Conservation (phyloP, 2,888 invertebrate species). For the Sinodicranocentrus sp. region DNA sequence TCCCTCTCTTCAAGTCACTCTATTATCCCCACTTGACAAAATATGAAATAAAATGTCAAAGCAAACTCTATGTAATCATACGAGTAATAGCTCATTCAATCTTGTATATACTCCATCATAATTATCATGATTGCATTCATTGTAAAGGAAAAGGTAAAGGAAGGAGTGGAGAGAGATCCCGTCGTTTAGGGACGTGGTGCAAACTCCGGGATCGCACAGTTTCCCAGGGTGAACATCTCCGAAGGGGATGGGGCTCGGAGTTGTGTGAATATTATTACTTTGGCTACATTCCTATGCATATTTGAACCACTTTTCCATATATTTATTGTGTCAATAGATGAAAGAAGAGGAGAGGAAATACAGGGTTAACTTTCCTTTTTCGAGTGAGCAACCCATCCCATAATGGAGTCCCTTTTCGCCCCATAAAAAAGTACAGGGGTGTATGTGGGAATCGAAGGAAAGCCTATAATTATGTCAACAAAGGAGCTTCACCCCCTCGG, state of each 20-base stretch:
- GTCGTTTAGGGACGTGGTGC: conserved; percentile 32
- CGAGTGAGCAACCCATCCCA: not conserved
- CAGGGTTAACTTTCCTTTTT: conserved; percentile 47
- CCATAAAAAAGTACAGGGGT: not conserved
- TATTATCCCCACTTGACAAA: conserved; percentile 51
- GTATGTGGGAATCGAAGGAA: not conserved
- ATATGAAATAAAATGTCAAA: conserved; percentile 58
- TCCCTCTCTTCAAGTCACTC: too few species aligned
- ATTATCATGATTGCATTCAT: conserved; percentile 53
- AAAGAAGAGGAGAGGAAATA: conserved; percentile 42
- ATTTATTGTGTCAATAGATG: conserved; percentile 42
- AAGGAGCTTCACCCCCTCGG: conserved; percentile 17
- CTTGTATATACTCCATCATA: conserved; percentile 38
- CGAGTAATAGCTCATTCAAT: conserved; percentile 29
- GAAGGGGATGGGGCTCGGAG: conserved; percentile 29
- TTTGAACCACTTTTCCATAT: conserved; percentile 5
- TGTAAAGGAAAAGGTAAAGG: conserved; percentile 14
- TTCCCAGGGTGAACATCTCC: conserved; percentile 56
- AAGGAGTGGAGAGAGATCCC: not conserved
- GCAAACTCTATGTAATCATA: conserved; percentile 34
- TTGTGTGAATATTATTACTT: too few species aligned
- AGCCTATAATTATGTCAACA: conserved; percentile 58
- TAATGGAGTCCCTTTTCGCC: conserved; percentile 41
- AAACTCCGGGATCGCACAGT: conserved; percentile 52
- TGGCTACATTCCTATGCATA: too few species aligned